These are phyloP conservation scores for Boloria selene DNA, from an alignment of 2,888 invertebrate species.

Conservation along the genomic window DNA sequence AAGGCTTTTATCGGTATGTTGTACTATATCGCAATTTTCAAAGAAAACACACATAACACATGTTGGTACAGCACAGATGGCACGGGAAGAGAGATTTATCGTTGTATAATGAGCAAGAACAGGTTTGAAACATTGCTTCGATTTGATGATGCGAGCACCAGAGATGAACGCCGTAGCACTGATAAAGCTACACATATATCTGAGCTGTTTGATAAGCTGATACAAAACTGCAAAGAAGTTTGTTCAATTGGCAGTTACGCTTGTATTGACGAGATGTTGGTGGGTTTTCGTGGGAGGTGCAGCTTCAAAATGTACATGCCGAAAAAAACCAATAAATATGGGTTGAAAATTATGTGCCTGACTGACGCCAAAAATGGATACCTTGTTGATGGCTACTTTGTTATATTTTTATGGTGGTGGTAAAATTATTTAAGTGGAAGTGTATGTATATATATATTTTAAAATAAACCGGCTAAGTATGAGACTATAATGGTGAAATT, in stretches of 20 bases:
- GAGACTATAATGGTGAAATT: too few relatives aligned
- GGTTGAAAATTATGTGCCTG: slow-evolving; percentile 27
- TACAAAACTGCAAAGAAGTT: slow-evolving; percentile 24
- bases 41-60: too few relatives aligned
- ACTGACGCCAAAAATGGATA: slow-evolving; percentile 34
- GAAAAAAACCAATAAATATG: slow-evolving; percentile 38
- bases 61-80: slow-evolving; percentile 36
- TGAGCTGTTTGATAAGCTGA: slow-evolving; percentile 35
- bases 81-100: slow-evolving; percentile 36
- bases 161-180: slow-evolving; percentile 35
- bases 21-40: slow-evolving; percentile 37
- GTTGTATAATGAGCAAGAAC: slow-evolving; percentile 15
- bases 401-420: too few relatives aligned
- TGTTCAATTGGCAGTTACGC: slow-evolving; percentile 18
- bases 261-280: slow-evolving; percentile 31
- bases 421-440: too few relatives aligned
- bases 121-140: slow-evolving; percentile 26
- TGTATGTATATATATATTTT: too few relatives aligned
- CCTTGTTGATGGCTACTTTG: slow-evolving; percentile 28
- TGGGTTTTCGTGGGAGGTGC: slow-evolving; percentile 32
- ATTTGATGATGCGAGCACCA: slow-evolving; percentile 41
- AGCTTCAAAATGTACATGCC: slow-evolving; percentile 38
- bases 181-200: slow-evolving; percentile 38
- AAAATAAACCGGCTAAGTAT: too few relatives aligned
- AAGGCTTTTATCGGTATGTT: slow-evolving; percentile 35